Evolutionary conservation across 1,140 invertebrate genomes (phyloP), one percentile per base, ranked within the genome.

Genomic region (Brachionus angularis): DNA sequence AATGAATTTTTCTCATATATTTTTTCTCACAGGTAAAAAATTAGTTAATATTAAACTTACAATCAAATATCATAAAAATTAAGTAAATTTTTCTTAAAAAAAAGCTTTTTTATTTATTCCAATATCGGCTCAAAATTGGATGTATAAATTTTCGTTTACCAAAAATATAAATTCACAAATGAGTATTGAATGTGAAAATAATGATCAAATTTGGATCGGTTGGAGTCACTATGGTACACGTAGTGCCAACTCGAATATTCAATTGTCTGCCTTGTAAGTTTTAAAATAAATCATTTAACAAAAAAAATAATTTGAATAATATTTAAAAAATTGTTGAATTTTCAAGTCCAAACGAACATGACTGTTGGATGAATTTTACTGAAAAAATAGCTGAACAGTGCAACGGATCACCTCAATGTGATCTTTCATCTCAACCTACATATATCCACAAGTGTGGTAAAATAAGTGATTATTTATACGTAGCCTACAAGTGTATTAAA

Each of bases 331-430:
- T 8, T 12, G 10, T 39, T 12, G n/a, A 2, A 39, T 12, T 39
- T 39, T 39, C 10, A n/a, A 39, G n/a, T 50, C 47, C 47, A 23
- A 12, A 7, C 42, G 67, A 70, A 39, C 25, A 23, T 8, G 67
- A 70, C 29, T 70, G 67, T 42, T 50, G 46, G 46, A 70, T 70
- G 67, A 50, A 70, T 50, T 70, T 50, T 44, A 70, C 67, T 5
- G 36, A 53, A 39, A 70, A 70, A 53, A 70, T 70, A 29, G 67
- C 67, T 29, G 67, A 70, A 70, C 67, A 50, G 21, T 70, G 67
- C 16, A 70, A 70, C 29, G 67, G 67, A 29, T 42, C 29, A n/a
- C 31, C 47, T 5, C 29, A 70, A 27, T 70, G 67, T 29, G 50
- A 50, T 18, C n/a, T 70, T 7, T 50, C 46, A 14, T 36, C 46